Base-by-base conservation (phyloP, 2,888 invertebrate genomes). In the Macropis europaea region DNA sequence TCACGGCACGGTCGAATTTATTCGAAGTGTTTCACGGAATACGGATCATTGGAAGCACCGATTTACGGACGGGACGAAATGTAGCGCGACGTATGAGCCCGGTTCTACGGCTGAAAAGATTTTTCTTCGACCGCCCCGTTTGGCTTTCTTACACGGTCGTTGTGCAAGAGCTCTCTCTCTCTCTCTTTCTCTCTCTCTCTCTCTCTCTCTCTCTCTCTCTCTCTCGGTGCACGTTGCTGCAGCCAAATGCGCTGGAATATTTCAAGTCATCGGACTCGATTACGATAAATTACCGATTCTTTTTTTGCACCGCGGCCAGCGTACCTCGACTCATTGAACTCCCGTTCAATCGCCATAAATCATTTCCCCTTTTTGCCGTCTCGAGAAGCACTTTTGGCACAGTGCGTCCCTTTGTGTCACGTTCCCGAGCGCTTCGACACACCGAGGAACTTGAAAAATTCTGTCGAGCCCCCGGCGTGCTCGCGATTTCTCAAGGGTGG, bases 271-370 rank as follows among this genome's bases (percentile, higher is more conserved):
- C 78, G 50, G 57, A 30, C 59, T 43, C 66, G 60, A 78, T 78
- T 63, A 69, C 78, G 66, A 78, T 78, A 78, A 76, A 78, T 76
- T 78, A 76, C 50, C 69, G 52, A 73, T 76, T 52, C 56, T 56
- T 78, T 76, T n/a, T 78, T 75, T 77, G 62, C 62, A 6, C 9
- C 7, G 2, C 5, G 13, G 50, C 30, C 48, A 57, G 34, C 36
- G 66, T 63, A 30, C 50, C 45, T 28, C 22, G 68, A 36, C 63
- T 73, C 77, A 70, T 77, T 63, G 43, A 61, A 36, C 24, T 13
- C 11, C 66, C 28, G 57, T 63, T 74, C 68, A 71, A 64, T 74
- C 57, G 67, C 53, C 50, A 57, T 69, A 62, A 73, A 69, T 78
- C 63, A 52, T 63, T 52, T n/a, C 32, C 45, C 38, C 50, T 69